Conservation (phyloP, 2,797 vertebrate genomes). For the Poecilia picta region DNA sequence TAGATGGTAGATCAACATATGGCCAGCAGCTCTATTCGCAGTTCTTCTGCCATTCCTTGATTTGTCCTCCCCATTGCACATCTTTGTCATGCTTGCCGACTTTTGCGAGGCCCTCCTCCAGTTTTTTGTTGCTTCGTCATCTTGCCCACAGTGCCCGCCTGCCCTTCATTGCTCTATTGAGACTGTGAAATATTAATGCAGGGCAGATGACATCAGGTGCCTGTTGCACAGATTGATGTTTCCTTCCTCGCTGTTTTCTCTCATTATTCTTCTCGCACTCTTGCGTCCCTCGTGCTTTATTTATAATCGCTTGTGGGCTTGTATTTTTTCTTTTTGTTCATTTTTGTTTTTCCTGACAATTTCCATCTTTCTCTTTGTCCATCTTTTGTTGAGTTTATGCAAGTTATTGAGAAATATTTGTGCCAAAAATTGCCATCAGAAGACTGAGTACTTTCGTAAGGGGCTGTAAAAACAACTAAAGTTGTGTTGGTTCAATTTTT, state of each 20-base stretch:
- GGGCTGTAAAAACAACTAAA: neutral
- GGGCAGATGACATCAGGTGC: conserved; percentile 72
- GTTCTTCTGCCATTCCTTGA: conserved; percentile 32
- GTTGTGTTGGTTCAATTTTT: neutral
- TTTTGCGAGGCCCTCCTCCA: conserved; percentile 26
- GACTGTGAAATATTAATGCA: conserved; percentile 74
- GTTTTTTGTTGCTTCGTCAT: conserved; percentile 24
- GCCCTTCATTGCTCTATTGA: conserved; percentile 20
- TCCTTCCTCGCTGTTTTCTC: conserved; percentile 58
- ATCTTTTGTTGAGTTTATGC: conserved; percentile 24
- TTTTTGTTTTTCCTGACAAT: conserved; percentile 30
- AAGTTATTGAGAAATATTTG: neutral
- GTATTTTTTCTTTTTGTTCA: neutral
- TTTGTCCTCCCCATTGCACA: neutral
- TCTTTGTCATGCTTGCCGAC: conserved; percentile 28
- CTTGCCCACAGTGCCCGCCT: neutral
- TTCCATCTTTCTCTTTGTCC: conserved; percentile 10
- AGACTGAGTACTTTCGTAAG: neutral
- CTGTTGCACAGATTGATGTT: conserved; percentile 60
- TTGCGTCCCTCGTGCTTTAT: conserved; percentile 60
- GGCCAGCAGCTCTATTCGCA: neutral
- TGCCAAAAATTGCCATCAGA: neutral
- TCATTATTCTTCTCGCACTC: conserved; percentile 61
- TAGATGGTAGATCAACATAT: conserved; percentile 24
- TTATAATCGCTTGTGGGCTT: conserved; percentile 63